These are phyloP conservation scores for Anas georgica DNA, from an alignment of 2,797 vertebrate genomes.

Conservation along the genomic window DNA sequence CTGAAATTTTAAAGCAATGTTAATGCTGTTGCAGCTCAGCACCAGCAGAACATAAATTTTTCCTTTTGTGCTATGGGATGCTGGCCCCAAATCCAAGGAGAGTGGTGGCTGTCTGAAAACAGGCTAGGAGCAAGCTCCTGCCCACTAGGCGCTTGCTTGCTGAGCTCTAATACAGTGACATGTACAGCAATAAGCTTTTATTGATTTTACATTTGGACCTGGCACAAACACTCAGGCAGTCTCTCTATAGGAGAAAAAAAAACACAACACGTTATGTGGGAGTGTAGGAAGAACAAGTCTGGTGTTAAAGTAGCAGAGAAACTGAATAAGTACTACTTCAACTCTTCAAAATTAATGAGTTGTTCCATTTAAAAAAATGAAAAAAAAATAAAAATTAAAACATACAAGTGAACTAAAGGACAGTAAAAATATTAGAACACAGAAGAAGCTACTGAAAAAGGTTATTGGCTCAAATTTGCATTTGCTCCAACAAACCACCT, in stretches of 20 bases:
- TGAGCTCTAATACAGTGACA: not conserved
- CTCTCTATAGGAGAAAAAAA: not conserved
- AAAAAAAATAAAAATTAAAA: not conserved
- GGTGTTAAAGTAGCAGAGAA: not conserved
- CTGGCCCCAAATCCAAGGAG: not conserved
- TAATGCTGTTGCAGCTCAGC: not conserved
- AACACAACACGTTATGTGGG: not conserved
- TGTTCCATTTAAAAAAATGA: not conserved
- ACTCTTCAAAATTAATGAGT: not conserved
- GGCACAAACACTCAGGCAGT: conserved; percentile 13
- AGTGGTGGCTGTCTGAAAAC: not conserved
- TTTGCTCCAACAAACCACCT: not conserved
- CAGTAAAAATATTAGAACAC: not conserved
- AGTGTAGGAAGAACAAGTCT: not conserved
- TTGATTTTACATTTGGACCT: conserved; percentile 43
- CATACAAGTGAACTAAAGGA: not conserved
- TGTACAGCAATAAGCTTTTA: conserved; percentile 24
- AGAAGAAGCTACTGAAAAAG: not conserved
- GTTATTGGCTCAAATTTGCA: not conserved
- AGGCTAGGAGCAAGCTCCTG: not conserved
- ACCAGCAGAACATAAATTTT: not conserved
- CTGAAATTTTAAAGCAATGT: not conserved
- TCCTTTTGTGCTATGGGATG: not conserved
- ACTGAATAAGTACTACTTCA: not conserved
- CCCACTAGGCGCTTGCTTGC: not conserved